These are phyloP conservation scores for Heterochromis multidens DNA, from an alignment of 2,113 vertebrate genomes.

Conservation along the genomic window DNA sequence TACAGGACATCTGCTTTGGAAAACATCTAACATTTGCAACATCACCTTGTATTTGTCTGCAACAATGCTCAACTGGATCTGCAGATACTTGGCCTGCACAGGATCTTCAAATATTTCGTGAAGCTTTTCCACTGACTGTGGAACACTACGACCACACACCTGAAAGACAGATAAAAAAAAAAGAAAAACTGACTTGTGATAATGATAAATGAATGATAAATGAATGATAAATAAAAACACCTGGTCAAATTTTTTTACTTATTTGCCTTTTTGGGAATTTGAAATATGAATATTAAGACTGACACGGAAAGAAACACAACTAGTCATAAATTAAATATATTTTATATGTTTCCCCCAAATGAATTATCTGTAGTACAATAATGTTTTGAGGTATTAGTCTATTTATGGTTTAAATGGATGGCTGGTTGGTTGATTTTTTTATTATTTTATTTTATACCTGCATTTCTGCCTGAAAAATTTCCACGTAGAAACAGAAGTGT, in stretches of 20 bases:
- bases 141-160: neutral
- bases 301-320: neutral
- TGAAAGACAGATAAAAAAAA: no score
- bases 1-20: neutral
- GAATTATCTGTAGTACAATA: neutral
- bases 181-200: no score
- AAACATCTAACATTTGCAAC: neutral
- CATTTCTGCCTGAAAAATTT: neutral
- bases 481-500: neutral
- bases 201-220: no score
- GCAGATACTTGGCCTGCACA: neutral
- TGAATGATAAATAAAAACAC: neutral
- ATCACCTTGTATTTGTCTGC: neutral
- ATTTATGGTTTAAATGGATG: neutral
- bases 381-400: neutral
- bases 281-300: neutral
- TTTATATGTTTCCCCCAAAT: accelerated
- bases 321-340: neutral
- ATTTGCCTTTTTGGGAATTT: neutral
- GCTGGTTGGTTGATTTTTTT: no score
- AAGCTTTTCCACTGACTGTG: neutral
- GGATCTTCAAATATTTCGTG: neutral
- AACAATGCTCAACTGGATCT: accelerated
- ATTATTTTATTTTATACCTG: no score
- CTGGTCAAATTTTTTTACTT: accelerated